phyloP scores from a whole-genome alignment of 2,888 invertebrate genomes.

The Lycia hirtaria region DNA sequence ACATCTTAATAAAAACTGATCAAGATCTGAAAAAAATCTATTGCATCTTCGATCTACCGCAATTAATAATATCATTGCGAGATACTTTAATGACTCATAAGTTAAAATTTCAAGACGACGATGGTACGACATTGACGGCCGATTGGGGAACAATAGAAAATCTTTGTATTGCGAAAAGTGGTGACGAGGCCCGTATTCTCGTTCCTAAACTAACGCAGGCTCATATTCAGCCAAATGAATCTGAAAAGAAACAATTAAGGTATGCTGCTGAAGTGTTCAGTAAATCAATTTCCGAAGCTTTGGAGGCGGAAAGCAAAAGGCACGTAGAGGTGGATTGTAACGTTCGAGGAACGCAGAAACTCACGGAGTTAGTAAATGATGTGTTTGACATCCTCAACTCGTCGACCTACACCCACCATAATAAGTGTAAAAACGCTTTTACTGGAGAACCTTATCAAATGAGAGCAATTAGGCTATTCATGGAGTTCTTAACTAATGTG shows the following conservation, averaged over 20 bases:
- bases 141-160: not conserved
- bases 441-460: constrained; percentile 12
- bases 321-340: not conserved
- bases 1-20: not conserved
- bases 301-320: not conserved
- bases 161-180: not conserved
- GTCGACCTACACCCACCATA: constrained; percentile 2
- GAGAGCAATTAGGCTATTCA: constrained; percentile 9
- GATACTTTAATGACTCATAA: constrained; percentile 10
- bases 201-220: constrained; percentile 8
- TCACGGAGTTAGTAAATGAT: constrained; percentile 5
- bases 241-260: constrained; percentile 10
- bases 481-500: constrained; percentile 7
- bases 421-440: constrained; percentile 14
- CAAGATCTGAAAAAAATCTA: constrained; percentile 5
- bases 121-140: constrained; percentile 1
- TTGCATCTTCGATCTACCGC: constrained; percentile 14
- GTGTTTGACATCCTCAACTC: constrained; percentile 17
- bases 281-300: constrained; percentile 12
- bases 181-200: not conserved
- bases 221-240: constrained; percentile 7
- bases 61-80: constrained; percentile 14
- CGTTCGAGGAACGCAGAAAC: constrained; percentile 4
- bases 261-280: constrained; percentile 20
- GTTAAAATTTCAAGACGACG: constrained; percentile 4